Evolutionary conservation across 1,140 invertebrate genomes (phyloP).

Genomic region (Theocolax elegans): DNA sequence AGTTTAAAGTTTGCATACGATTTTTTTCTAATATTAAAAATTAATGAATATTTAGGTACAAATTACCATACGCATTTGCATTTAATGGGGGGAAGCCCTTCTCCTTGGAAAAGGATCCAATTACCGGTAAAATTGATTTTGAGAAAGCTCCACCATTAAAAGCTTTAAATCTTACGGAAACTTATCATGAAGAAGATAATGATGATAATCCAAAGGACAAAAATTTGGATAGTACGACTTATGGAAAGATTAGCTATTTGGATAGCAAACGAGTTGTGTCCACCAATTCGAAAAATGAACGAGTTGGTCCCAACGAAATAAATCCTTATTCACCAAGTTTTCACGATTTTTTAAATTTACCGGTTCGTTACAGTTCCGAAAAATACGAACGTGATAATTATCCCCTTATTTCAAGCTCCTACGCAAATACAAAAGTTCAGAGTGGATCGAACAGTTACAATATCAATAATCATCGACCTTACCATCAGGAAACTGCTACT

Average conservation of each 20-base stretch:
- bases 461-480: slow-evolving; percentile 73
- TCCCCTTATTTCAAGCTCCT: slow-evolving; percentile 77
- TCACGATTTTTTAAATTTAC: slow-evolving; percentile 78
- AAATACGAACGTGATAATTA: slow-evolving; percentile 72
- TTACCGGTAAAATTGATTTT: slow-evolving; percentile 75
- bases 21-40: no score
- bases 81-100: slow-evolving; percentile 79
- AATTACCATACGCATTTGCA: slow-evolving; percentile 60
- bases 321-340: slow-evolving; percentile 72
- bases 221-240: background rate
- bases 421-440: slow-evolving; percentile 79
- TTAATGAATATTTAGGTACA: slow-evolving; percentile 47
- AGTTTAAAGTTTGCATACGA: no score
- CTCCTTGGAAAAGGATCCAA: slow-evolving; percentile 75
- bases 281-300: slow-evolving; percentile 46
- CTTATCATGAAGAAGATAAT: slow-evolving; percentile 55
- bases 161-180: slow-evolving; percentile 65
- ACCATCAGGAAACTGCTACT: slow-evolving; percentile 60
- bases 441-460: slow-evolving; percentile 73
- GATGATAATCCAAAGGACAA: slow-evolving; percentile 21
- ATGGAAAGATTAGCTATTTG: slow-evolving; percentile 43
- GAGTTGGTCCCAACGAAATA: slow-evolving; percentile 67
- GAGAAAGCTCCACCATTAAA: slow-evolving; percentile 63
- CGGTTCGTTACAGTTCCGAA: slow-evolving; percentile 74
- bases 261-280: slow-evolving; percentile 64